Conservation (phyloP, 2,113 vertebrate genomes). For the Notechis scutatus region DNA sequence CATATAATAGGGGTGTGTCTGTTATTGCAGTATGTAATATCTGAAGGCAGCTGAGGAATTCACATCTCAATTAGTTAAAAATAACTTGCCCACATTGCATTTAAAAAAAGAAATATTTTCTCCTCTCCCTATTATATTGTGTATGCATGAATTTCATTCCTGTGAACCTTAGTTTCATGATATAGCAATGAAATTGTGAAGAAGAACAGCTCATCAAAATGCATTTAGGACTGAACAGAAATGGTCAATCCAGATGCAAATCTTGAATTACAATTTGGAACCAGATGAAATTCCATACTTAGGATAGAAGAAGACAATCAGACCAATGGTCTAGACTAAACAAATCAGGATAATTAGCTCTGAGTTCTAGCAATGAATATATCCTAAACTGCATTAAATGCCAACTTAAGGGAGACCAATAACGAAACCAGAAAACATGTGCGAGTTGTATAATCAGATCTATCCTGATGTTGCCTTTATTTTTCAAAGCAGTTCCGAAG, state of each 20-base stretch:
- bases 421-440: background rate
- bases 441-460: too few species aligned
- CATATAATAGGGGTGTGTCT: background rate
- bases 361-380: constrained; percentile 2
- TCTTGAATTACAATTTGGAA: constrained; percentile 33
- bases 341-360: background rate
- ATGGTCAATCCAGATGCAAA: constrained; percentile 35
- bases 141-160: background rate
- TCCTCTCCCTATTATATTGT: background rate
- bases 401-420: background rate
- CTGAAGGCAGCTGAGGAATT: background rate
- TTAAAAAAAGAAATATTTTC: background rate
- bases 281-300: constrained; percentile 27
- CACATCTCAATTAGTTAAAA: background rate
- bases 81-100: background rate
- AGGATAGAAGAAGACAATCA: background rate
- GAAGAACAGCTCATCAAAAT: constrained; percentile 32
- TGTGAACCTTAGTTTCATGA: constrained; percentile 10
- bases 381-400: background rate
- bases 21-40: background rate
- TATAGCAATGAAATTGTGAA: constrained; percentile 40
- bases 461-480: background rate
- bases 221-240: background rate
- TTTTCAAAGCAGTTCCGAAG: background rate
- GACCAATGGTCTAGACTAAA: constrained; percentile 20